Percentiles rank a stretch among this genome's conserved stretches.
These are phyloP conservation scores for Drosophila bipectinata DNA, from an alignment of 1,140 invertebrate genomes.

Conservation along the genomic window DNA sequence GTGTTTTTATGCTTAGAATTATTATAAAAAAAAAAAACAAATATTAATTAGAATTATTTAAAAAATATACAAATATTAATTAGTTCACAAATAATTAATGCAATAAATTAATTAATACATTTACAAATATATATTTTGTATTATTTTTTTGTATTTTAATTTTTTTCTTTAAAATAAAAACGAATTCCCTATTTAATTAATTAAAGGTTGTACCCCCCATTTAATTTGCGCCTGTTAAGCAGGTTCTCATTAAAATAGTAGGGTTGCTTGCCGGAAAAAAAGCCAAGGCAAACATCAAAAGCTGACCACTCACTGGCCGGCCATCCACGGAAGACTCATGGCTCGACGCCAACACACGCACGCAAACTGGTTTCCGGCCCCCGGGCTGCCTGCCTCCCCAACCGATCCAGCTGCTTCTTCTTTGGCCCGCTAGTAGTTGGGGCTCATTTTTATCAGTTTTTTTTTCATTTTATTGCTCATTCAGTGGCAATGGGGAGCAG, in stretches of 20 bases:
- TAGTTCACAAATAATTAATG: too few species aligned
- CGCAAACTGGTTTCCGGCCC: conserved; percentile 41
- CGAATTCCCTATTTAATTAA: too few species aligned
- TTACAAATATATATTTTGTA: too few species aligned
- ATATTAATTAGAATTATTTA: too few species aligned
- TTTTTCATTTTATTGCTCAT: conserved; percentile 43
- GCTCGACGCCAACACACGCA: conserved; percentile 34
- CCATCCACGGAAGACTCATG: conserved; percentile 30
- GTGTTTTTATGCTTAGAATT: too few species aligned
- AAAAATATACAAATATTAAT: too few species aligned
- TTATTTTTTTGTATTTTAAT: too few species aligned
- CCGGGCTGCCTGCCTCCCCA: neutral
- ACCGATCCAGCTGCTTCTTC: conserved; percentile 33
- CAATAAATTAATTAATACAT: too few species aligned
- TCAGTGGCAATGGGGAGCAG: neutral
- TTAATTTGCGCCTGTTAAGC: conserved; percentile 62
- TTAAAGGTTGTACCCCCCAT: neutral
- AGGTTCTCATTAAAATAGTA: conserved; percentile 43
- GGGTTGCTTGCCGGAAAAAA: conserved; percentile 48
- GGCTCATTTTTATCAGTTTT: conserved; percentile 2
- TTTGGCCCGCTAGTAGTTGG: conserved; percentile 25
- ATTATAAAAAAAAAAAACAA: too few species aligned
- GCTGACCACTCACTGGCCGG: conserved; percentile 59
- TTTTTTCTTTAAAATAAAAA: too few species aligned
- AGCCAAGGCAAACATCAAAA: conserved; percentile 69